Base-by-base conservation (phyloP, 2,888 invertebrate species). In the Eubasilissa splendida region DNA sequence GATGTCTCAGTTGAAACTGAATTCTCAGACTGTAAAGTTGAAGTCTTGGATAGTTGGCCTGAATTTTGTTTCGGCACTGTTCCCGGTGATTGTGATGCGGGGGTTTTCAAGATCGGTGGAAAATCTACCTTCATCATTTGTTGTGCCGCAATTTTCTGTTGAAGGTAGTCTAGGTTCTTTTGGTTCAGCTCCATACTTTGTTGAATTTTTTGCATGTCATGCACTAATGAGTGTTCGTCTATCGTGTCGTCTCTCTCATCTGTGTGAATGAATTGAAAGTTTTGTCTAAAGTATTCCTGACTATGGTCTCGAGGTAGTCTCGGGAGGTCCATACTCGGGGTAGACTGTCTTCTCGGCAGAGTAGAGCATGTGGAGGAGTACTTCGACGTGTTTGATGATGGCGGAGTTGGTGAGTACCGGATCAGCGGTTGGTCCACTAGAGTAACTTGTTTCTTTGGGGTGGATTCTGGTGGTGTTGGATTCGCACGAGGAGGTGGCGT, bases 111-210 rank as follows among this genome's bases (percentile, higher is more conserved):
- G 85, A 88, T 90, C 14, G 73, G 68, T 11, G 52, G 63, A 14
- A 74, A 80, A 1, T 83, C 82, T n/a, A 76, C 73, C 66, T 83
- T 83, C 9, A 87, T 85, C 80, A 84, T 77, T 42, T 84, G 84
- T 86, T 91, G 90, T 84, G 90, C 90, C 4, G 90, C 91, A 76
- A 91, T 91, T 86, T 90, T 91, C 86, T 91, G 91, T 81, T 91
- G 91, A 52, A 91, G 85, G 85, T 88, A 91, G 87, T 91, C 91
- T 83, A 91, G 86, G 83, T 91, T 91, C 84, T 87, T 88, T 77
- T 90, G 87, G 84, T 91, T 91, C 77, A 91, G 85, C 3, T 90
- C 90, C 91, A 91, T 90, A 83, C 90, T 90, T 85, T 91, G 90
- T 85, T 91, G 90, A 84, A 91, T 88, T 10, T 88, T 90, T 86